Evolutionary conservation across 2,113 vertebrate genomes (phyloP).

Genomic region (Lepidothrix coronata): DNA sequence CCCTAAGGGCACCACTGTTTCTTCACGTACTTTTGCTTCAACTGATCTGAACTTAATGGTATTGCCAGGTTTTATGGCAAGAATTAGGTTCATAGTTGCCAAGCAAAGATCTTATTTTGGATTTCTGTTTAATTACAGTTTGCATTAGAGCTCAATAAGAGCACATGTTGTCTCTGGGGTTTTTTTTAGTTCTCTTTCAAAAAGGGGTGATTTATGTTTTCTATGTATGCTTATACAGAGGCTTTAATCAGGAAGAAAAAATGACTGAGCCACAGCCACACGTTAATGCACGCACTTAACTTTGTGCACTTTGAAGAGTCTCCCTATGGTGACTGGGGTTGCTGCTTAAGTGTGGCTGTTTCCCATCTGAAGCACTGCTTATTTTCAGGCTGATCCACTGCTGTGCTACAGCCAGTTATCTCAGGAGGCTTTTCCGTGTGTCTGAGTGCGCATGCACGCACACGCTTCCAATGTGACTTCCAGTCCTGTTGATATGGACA

Average conservation of each 20-base stretch:
- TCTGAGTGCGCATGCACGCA: fast-evolving
- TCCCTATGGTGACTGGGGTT: not conserved
- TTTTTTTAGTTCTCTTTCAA: not conserved
- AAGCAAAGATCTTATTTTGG: constrained; percentile 7
- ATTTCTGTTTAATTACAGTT: constrained; percentile 30
- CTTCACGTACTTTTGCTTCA: not conserved
- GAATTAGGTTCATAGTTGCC: not conserved
- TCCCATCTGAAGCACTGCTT: constrained; percentile 10
- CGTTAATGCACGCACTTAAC: not conserved
- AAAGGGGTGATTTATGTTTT: not conserved
- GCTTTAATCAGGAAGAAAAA: constrained; percentile 12
- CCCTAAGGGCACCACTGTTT: constrained; percentile 11
- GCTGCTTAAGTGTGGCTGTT: not conserved
- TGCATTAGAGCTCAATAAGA: not conserved
- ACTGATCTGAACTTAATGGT: constrained; percentile 10
- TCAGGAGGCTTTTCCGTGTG: not conserved
- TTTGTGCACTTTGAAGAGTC: not conserved
- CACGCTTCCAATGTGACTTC: fast-evolving
- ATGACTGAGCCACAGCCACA: not conserved
- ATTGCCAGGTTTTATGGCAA: constrained; percentile 26
- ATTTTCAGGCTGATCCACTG: not conserved
- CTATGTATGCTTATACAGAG: not conserved
- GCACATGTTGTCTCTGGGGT: not conserved
- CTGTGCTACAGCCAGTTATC: not conserved
- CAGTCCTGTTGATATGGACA: fast-evolving